Evolutionary conservation across 23 tunicate species (phyloP).

Genomic region (Diplosoma virens): DNA sequence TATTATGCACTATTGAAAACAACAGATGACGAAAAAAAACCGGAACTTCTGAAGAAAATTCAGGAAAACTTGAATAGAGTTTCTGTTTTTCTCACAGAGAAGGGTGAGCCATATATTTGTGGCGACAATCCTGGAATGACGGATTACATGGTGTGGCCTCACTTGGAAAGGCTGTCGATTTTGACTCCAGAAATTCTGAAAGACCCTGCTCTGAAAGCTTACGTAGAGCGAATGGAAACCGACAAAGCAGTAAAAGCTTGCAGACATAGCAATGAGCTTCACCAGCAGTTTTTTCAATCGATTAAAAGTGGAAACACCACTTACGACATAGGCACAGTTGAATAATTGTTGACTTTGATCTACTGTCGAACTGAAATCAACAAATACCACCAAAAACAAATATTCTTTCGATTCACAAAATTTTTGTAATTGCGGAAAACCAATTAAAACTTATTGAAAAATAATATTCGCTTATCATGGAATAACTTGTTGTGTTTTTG

Average conservation of each 20-base stretch:
- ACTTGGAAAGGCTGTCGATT: constrained; percentile 30
- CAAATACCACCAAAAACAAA: too few relatives aligned
- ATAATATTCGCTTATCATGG: too few relatives aligned
- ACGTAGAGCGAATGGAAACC: constrained; percentile 22
- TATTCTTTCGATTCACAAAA: too few relatives aligned
- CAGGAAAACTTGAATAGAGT: constrained; percentile 22
- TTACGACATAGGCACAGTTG: constrained; percentile 47
- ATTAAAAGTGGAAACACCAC: background rate
- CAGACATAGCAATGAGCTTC: constrained; percentile 19
- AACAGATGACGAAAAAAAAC: constrained; percentile 16
- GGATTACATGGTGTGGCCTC: constrained; percentile 81
- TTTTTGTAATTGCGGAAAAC: too few relatives aligned
- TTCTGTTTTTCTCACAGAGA: background rate
- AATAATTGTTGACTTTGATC: too few relatives aligned
- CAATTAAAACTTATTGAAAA: too few relatives aligned
- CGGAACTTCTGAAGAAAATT: background rate
- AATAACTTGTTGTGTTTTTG: too few relatives aligned
- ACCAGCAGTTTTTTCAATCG: constrained; percentile 4
- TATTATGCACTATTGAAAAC: background rate
- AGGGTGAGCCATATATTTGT: constrained; percentile 31
- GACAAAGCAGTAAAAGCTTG: constrained; percentile 49
- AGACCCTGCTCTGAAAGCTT: constrained; percentile 1
- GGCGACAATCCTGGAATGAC: constrained; percentile 51
- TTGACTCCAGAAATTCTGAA: background rate
- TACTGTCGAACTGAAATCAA: too few relatives aligned